Conservation (phyloP, 1,140 invertebrate species). For the Cydia strobilella region DNA sequence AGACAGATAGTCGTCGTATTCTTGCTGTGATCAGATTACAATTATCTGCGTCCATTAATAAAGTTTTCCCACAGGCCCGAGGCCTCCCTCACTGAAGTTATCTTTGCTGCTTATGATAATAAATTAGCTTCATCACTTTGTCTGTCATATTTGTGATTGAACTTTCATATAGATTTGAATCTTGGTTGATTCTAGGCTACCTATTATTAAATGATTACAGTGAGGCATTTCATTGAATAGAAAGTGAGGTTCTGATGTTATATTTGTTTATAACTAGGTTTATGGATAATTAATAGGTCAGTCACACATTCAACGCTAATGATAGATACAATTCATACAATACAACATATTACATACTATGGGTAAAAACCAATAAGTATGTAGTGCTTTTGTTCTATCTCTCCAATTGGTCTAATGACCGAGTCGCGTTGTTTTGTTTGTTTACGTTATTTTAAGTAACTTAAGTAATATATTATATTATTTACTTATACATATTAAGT, state of each 20-base stretch:
- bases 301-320: no score
- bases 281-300: no score
- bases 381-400: no score
- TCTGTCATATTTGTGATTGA: conserved; percentile 21
- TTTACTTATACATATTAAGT: no score
- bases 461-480: no score
- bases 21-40: conserved; percentile 22
- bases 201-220: background rate
- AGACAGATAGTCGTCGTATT: conserved; percentile 20
- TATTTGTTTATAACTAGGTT: background rate
- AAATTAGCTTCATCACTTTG: conserved; percentile 28
- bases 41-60: conserved; percentile 27
- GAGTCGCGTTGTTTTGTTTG: no score
- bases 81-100: conserved; percentile 28
- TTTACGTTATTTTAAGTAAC: no score
- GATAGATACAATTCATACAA: no score
- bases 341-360: no score
- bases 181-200: conserved; percentile 6
- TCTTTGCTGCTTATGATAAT: conserved; percentile 28
- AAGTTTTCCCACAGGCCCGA: conserved; percentile 19
- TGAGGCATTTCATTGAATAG: background rate
- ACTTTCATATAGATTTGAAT: conserved; percentile 25
- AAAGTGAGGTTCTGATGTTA: background rate
- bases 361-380: no score
- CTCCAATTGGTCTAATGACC: no score